Evolutionary conservation across 1,140 invertebrate genomes (phyloP), one percentile per base, ranked within the genome.

Genomic region (Hetaerina americana): DNA sequence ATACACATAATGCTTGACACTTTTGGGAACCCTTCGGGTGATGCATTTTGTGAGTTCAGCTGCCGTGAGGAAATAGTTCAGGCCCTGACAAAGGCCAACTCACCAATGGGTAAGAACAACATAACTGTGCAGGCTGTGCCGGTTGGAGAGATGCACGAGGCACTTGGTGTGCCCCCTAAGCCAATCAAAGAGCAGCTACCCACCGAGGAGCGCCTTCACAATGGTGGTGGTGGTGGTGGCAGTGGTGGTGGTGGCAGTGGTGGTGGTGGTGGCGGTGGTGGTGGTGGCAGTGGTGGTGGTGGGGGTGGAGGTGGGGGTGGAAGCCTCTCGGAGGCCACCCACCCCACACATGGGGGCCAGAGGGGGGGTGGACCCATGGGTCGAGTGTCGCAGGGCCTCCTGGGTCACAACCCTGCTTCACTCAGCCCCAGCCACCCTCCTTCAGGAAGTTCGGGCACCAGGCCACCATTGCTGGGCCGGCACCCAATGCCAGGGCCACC

Each of bases 11-110:
- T 95, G 79, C 81, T 88, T 15, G 90, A 89, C 74, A 79, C 86
- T 6, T 83, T 83, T 66, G 87, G 89, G 1, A 83, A 87, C 73
- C 89, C 91, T 0, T 87, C 87, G 0, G 93, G 94, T 0, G 89
- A 94, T 75, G 93, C 92, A 40, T 94, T 92, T 78, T 92, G 93
- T 75, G 93, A 96, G 78, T 96, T 96, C 78, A 80, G 83, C 10
- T 86, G 84, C 18, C 72, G 80, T 0, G 84, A 87, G 27, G 90
- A 95, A 76, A 91, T 91, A 0, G 81, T 86, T 10, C 81, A 83
- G 70, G 93, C 92, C 0, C 74, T 76, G 0, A 80, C 84, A 0
- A 93, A 92, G 77, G 88, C 94, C 78, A 87, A 88, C 0, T 76
- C 85, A 0, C 84, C 85, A 22, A 81, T 93, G 5, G 90, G 88